Evolutionary conservation across 2,888 invertebrate genomes (phyloP).

Genomic region (Zygothrica quintamaculata): DNA sequence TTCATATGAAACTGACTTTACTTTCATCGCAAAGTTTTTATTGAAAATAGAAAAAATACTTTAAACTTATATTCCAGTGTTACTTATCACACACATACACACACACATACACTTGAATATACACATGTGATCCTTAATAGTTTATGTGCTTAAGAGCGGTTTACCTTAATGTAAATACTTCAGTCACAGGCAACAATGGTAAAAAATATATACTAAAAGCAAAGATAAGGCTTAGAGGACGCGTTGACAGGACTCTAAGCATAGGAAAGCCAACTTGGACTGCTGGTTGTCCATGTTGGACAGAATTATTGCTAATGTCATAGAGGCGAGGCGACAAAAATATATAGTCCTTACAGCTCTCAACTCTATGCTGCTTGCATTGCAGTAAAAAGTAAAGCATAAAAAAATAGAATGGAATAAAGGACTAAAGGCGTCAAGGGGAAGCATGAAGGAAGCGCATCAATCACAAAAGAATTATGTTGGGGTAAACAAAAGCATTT

Average conservation of each 20-base stretch:
- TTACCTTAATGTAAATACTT: slow-evolving; percentile 64
- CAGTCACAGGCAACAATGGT: slow-evolving; percentile 39
- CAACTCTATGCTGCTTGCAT: slow-evolving; percentile 23
- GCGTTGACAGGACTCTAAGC: slow-evolving; percentile 53
- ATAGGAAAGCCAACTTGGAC: not conserved
- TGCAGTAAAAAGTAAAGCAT: slow-evolving; percentile 30
- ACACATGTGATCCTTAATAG: slow-evolving; percentile 4
- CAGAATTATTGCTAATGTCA: slow-evolving; percentile 74
- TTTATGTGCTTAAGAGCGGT: slow-evolving; percentile 34
- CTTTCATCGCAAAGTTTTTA: too few relatives aligned
- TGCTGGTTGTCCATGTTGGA: slow-evolving; percentile 20
- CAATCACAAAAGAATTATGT: slow-evolving; percentile 80
- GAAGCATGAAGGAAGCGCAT: slow-evolving; percentile 57
- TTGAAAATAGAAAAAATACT: too few relatives aligned
- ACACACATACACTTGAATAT: too few relatives aligned
- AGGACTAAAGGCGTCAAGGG: slow-evolving; percentile 26
- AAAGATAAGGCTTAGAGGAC: slow-evolving; percentile 57
- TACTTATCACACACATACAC: slow-evolving; percentile 31
- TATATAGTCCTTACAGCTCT: slow-evolving; percentile 52
- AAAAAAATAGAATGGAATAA: slow-evolving; percentile 26
- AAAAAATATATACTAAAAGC: slow-evolving; percentile 20
- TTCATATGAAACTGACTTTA: too few relatives aligned
- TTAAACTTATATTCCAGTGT: too few relatives aligned
- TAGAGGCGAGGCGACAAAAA: slow-evolving; percentile 68
- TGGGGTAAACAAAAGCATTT: slow-evolving; percentile 80